Percentiles rank a stretch among this genome's conserved stretches.
Evolutionary conservation across 2,888 invertebrate genomes (phyloP).

Genomic region (Chrysomela aeneicollis): DNA sequence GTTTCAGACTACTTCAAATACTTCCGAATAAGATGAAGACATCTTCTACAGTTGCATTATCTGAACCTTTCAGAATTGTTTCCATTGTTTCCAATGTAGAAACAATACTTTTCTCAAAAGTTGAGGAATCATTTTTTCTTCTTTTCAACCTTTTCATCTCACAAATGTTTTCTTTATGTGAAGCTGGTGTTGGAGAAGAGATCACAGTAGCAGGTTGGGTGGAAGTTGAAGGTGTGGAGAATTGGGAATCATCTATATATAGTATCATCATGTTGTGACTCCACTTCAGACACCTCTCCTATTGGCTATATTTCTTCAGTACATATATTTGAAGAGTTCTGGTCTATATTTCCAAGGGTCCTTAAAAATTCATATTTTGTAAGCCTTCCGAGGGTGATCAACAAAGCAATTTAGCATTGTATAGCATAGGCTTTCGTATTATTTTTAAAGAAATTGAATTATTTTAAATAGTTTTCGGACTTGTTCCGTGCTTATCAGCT

Average conservation of each 20-base stretch:
- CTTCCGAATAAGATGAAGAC: not conserved
- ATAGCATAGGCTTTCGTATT: no score
- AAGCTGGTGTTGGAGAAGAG: not conserved
- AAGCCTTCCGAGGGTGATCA: no score
- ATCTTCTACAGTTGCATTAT: not conserved
- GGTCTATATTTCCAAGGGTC: no score
- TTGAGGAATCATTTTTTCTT: not conserved
- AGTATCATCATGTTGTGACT: not conserved
- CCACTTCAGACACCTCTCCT: not conserved
- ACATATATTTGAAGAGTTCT: no score
- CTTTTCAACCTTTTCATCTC: constrained; percentile 1
- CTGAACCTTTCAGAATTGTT: constrained; percentile 1
- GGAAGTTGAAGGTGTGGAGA: constrained; percentile 2
- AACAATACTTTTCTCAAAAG: constrained; percentile 10
- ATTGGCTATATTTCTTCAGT: not conserved
- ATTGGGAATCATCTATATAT: no score
- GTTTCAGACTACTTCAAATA: not conserved
- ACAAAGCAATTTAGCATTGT: no score
- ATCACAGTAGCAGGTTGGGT: not conserved
- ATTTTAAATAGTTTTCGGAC: no score
- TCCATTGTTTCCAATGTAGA: constrained; percentile 4
- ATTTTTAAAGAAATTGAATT: no score
- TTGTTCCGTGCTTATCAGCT: no score
- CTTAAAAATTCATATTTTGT: no score
- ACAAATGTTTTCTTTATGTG: constrained; percentile 9